A percentile compares a stretch with the other conserved stretches of the same genome.
These are phyloP conservation scores for Antechinus stuartii DNA, from an alignment of 2,113 vertebrate species.

Conservation along the genomic window DNA sequence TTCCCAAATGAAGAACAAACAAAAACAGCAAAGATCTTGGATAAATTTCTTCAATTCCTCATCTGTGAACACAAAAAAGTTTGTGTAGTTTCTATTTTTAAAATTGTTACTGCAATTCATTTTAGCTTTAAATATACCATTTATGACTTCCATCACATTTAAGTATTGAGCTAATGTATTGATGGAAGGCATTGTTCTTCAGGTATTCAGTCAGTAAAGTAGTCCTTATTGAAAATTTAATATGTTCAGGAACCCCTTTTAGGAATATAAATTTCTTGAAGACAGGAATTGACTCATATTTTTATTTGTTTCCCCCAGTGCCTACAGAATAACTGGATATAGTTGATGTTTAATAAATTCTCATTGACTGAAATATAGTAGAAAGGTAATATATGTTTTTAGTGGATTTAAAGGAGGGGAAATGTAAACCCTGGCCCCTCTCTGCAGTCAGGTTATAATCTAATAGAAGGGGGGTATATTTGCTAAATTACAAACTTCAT, in stretches of 20 bases:
- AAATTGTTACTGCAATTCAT: background rate
- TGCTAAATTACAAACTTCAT: too few species aligned
- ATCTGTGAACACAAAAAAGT: background rate
- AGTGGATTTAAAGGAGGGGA: too few species aligned
- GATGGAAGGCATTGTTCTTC: background rate
- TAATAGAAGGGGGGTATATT: too few species aligned
- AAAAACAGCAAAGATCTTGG: too few species aligned
- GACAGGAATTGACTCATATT: background rate
- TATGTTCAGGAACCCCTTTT: background rate
- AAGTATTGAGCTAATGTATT: background rate
- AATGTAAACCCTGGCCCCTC: too few species aligned
- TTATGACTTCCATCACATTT: background rate
- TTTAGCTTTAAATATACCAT: background rate
- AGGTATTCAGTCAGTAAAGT: background rate
- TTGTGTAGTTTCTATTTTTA: background rate
- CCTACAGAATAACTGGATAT: background rate
- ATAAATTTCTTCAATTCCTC: background rate
- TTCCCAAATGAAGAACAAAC: too few species aligned
- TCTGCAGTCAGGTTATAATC: too few species aligned
- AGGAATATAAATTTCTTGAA: background rate
- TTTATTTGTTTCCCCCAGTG: background rate
- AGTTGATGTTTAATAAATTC: background rate
- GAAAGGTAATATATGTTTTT: too few species aligned
- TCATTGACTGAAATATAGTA: background rate
- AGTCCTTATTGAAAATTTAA: background rate